Conservation (phyloP, 2,113 vertebrate species). For the Pseudonaja textilis region DNA sequence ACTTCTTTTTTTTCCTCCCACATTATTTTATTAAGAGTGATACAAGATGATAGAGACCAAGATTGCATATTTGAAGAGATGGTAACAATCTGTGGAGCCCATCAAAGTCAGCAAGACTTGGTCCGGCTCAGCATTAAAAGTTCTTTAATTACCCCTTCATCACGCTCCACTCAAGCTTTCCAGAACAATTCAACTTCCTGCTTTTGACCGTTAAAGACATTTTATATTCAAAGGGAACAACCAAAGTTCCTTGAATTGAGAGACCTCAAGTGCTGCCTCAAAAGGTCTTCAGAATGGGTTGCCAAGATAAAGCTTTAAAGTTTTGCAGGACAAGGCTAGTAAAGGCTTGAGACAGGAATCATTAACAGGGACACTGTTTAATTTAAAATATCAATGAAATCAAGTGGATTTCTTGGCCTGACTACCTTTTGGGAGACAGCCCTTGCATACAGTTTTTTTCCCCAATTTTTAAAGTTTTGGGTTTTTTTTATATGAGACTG, state of each 20-base stretch:
- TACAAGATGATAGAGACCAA: background rate
- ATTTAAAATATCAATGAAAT: background rate
- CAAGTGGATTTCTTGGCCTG: background rate
- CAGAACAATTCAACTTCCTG: background rate
- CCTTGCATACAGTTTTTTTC: background rate
- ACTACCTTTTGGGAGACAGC: background rate
- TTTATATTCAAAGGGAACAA: background rate
- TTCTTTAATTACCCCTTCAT: background rate
- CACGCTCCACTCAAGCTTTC: background rate
- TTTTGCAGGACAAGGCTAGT: background rate
- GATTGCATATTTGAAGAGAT: background rate
- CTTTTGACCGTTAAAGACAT: background rate
- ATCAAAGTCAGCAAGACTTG: background rate
- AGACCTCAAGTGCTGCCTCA: background rate
- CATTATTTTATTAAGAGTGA: background rate
- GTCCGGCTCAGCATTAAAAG: background rate
- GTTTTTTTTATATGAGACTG: background rate
- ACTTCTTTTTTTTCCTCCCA: background rate
- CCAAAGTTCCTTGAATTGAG: background rate
- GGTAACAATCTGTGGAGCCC: background rate
- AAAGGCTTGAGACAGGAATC: background rate
- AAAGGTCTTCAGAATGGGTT: background rate
- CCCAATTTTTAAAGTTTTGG: background rate
- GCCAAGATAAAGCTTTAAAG: background rate
- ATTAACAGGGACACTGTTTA: background rate